These are phyloP conservation scores for Lycaena phlaeas DNA, from an alignment of 2,888 invertebrate species.

Conservation along the genomic window DNA sequence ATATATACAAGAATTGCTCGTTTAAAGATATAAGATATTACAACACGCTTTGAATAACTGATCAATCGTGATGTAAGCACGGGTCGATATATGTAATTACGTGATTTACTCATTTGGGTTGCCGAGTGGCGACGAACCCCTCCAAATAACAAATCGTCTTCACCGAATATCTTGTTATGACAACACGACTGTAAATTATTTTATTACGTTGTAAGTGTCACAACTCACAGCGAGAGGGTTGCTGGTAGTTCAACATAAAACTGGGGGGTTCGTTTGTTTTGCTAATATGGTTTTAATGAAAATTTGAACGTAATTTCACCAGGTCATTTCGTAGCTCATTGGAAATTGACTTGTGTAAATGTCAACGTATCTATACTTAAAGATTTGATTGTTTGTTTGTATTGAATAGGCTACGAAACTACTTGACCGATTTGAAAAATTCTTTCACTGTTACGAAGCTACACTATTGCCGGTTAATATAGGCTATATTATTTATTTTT, in stretches of 20 bases:
- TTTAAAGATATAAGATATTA: no score
- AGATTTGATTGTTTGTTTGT: no score
- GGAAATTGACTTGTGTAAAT: neutral
- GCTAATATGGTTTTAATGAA: neutral
- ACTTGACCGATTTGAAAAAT: no score
- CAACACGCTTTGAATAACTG: neutral
- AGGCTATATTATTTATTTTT: no score
- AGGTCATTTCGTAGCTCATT: neutral
- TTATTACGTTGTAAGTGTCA: constrained; percentile 11
- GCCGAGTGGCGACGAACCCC: constrained; percentile 9
- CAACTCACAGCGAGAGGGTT: neutral
- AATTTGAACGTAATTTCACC: constrained; percentile 2
- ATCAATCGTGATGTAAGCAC: constrained; percentile 8
- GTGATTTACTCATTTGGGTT: no score
- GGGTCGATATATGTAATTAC: constrained; percentile 10
- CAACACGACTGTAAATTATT: constrained; percentile 11
- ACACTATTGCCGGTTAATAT: no score
- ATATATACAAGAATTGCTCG: no score
- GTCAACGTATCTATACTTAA: no score
- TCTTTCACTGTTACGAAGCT: no score
- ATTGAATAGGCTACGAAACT: no score
- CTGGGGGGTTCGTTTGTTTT: neutral
- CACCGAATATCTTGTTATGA: constrained; percentile 14
- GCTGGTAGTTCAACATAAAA: neutral
- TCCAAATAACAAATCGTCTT: constrained; percentile 14